These are phyloP conservation scores for Chlorospingus semifuscus DNA, from an alignment of 2,797 vertebrate genomes.

Conservation along the genomic window DNA sequence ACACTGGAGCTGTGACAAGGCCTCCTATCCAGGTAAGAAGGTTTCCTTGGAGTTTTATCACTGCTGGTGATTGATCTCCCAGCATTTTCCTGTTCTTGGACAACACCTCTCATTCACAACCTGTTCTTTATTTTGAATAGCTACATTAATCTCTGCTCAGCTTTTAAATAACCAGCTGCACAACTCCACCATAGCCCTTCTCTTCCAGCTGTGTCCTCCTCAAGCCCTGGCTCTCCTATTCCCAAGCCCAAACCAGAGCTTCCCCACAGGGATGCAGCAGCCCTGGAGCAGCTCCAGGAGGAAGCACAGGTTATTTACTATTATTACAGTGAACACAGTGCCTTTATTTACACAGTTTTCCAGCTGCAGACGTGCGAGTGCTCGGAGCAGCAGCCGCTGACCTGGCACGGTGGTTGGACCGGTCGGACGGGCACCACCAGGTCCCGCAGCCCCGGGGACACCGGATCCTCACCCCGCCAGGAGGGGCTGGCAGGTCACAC, in stretches of 20 bases:
- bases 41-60: neutral
- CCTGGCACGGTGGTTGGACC: neutral
- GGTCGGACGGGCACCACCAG: neutral
- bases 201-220: neutral
- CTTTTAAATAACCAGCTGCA: neutral
- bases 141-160: neutral
- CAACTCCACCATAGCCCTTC: fast-evolving
- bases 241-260: neutral
- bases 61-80: neutral
- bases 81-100: neutral
- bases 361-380: neutral
- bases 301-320: neutral
- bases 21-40: neutral
- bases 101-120: neutral
- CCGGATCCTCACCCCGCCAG: neutral
- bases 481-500: neutral
- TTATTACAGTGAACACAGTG: neutral
- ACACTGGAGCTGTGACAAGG: fast-evolving
- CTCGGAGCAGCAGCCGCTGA: neutral
- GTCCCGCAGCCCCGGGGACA: neutral
- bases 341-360: neutral
- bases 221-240: neutral
- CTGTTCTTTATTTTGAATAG: neutral
- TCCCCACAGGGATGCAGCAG: fast-evolving
- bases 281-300: neutral